Percentiles rank a stretch among this genome's conserved stretches.
Evolutionary conservation across 2,113 vertebrate genomes (phyloP).

Genomic region (Typhlomys cinereus): DNA sequence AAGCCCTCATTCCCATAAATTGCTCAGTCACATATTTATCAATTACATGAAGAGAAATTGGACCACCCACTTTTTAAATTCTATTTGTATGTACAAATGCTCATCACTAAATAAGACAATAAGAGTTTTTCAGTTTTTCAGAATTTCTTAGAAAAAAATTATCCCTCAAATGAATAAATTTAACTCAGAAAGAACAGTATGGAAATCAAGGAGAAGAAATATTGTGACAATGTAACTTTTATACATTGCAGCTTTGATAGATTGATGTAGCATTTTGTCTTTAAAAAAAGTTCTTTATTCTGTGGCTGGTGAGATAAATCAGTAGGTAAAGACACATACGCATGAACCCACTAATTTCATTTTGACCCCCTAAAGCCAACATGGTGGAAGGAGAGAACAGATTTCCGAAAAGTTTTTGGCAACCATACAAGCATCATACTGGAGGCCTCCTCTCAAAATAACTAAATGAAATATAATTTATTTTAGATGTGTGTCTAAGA

Average conservation of each 20-base stretch:
- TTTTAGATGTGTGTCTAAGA: background rate
- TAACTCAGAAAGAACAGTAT: conserved; percentile 70
- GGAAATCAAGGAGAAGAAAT: conserved; percentile 64
- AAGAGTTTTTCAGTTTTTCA: background rate
- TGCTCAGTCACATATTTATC: background rate
- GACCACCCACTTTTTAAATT: background rate
- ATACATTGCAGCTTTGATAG: conserved; percentile 30
- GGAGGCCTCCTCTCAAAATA: too few relatives aligned
- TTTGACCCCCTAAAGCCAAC: too few relatives aligned
- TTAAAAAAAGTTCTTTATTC: too few relatives aligned
- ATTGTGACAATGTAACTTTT: conserved; percentile 59
- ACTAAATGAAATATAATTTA: too few relatives aligned
- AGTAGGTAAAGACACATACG: too few relatives aligned
- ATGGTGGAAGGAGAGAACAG: too few relatives aligned
- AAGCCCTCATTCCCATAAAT: too few relatives aligned
- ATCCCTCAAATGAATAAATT: conserved; percentile 69
- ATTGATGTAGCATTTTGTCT: conserved; percentile 47
- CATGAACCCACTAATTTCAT: too few relatives aligned
- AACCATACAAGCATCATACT: too few relatives aligned
- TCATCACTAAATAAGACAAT: background rate
- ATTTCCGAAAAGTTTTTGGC: too few relatives aligned
- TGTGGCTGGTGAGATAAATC: too few relatives aligned
- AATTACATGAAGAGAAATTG: background rate
- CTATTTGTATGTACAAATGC: background rate
- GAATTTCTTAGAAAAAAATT: conserved; percentile 58